A percentile compares a stretch with the other conserved stretches of the same genome.
Evolutionary conservation across 2,797 vertebrate genomes (phyloP).

Genomic region (Tragelaphus oryx): DNA sequence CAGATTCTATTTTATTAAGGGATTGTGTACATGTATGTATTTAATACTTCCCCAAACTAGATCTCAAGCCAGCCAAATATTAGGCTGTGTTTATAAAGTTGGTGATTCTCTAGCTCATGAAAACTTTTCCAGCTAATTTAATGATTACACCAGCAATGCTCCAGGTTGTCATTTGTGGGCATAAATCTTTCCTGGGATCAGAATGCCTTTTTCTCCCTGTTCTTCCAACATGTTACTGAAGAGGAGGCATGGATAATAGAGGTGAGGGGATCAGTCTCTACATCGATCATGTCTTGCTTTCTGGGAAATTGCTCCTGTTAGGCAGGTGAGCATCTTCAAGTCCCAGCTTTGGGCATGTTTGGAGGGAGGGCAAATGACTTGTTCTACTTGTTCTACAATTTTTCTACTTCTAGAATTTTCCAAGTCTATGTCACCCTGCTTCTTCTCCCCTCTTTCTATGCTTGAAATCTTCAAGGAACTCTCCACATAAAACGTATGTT

Average conservation of each 20-base stretch:
- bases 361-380: background rate
- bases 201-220: background rate
- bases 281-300: background rate
- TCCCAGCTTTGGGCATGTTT: background rate
- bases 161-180: background rate
- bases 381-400: background rate
- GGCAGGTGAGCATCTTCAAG: background rate
- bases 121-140: background rate
- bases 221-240: no score
- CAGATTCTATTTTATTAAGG: background rate
- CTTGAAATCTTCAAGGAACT: background rate
- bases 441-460: background rate
- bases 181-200: background rate
- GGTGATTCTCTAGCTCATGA: background rate
- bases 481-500: background rate
- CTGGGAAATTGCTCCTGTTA: background rate
- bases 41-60: background rate
- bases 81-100: background rate
- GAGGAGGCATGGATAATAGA: background rate
- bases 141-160: background rate
- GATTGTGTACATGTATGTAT: background rate
- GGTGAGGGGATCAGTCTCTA: background rate
- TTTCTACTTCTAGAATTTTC: background rate
- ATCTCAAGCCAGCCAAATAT: background rate
- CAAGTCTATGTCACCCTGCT: background rate